phyloP scores from a whole-genome alignment of 2,113 vertebrate species.

The Carassius carassius region DNA sequence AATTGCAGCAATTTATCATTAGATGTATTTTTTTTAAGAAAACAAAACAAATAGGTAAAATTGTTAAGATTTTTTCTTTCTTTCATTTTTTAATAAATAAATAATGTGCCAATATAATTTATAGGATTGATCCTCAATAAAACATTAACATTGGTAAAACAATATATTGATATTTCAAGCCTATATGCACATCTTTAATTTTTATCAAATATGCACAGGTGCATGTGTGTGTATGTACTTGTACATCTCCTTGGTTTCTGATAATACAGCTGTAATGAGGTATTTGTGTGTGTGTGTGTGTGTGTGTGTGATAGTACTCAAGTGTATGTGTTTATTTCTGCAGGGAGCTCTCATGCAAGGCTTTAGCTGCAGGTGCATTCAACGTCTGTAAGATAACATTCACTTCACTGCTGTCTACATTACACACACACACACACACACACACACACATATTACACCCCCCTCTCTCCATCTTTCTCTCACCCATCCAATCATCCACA shows the following conservation, averaged over 20 bases:
- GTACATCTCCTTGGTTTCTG: constrained; percentile 3
- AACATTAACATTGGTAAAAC: background rate
- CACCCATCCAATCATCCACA: constrained; percentile 6
- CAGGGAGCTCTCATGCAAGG: constrained; percentile 44
- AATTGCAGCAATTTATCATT: background rate
- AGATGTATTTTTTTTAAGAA: background rate
- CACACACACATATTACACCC: constrained; percentile 1
- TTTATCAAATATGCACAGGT: constrained; percentile 9
- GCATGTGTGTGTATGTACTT: background rate
- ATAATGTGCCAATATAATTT: background rate
- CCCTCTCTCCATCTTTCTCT: constrained; percentile 5
- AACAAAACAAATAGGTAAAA: too few relatives aligned
- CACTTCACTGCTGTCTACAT: constrained; percentile 23
- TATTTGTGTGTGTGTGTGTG: constrained; percentile 33
- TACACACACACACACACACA: constrained; percentile 28
- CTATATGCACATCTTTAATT: background rate
- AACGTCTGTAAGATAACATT: constrained; percentile 45
- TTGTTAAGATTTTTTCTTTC: too few relatives aligned
- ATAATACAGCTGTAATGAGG: background rate
- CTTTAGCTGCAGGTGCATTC: constrained; percentile 42
- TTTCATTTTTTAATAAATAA: background rate
- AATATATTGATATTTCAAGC: background rate
- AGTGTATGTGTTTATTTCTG: constrained; percentile 43
- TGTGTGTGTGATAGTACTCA: background rate
- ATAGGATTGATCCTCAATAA: background rate